Base-by-base conservation (phyloP, 2,888 invertebrate genomes). In the Chloromyia formosa region DNA sequence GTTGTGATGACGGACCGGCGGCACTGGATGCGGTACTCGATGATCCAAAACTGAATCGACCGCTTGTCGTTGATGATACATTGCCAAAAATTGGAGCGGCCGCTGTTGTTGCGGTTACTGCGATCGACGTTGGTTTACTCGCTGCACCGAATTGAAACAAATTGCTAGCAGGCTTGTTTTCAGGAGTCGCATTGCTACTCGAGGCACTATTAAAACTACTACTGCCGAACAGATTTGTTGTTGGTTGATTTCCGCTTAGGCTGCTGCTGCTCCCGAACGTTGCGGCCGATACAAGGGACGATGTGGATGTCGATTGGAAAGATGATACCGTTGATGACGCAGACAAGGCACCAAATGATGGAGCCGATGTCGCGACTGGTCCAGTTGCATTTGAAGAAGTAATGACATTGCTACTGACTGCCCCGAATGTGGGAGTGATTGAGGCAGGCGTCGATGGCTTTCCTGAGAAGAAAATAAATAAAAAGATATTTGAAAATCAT, bases 41-140 rank as follows among this genome's bases (percentile, higher is more conserved):
- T 18, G 58, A 58, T 23, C 22, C 58, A 35, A 73, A 68, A 12
- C 72, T 60, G 61, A 75, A 76, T 1, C 42, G 58, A 54, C 72
- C 42, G 23, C 20, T 45, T 58, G 58, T 75, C 22, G 74, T 74
- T 40, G 75, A 76, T 14, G 78, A 66, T 2, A 62, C 75, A 64
- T 80, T 74, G 64, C 78, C 78, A 75, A 78, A 75, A 68, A 78
- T 73, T 14, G 78, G 60, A 56, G 77, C 77, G 9, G 77, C 27
- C 5, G 71, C 75, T 7, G 77, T 75, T 20, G 77, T 71, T 18
- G 75, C 72, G 1, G 72, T 35, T n/a, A 3, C 49, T 49, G 49
- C 49, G 4, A 74, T 69, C 9, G 75, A 60, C 10, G 75, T 22
- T 16, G 66, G 49, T 20, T 71, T 71, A n/a, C 20, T 58, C 45